phyloP scores from a whole-genome alignment of 1,140 invertebrate species.

The Holcopasites calliopsidis region DNA sequence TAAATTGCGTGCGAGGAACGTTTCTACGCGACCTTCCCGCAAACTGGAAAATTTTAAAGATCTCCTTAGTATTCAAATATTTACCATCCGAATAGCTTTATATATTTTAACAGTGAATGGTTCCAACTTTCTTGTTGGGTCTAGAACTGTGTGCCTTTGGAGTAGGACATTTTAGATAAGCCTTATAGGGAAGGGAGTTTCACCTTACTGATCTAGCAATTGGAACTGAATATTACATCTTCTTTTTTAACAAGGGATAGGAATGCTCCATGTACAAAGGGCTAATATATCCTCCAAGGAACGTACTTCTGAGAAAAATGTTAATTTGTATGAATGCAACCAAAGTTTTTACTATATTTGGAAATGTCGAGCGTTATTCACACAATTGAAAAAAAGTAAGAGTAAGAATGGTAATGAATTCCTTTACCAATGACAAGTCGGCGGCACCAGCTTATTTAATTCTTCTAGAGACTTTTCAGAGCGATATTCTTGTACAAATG shows the following conservation, averaged over 20 bases:
- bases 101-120: background rate
- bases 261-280: conserved; percentile 34
- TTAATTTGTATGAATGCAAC: conserved; percentile 34
- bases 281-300: conserved; percentile 43
- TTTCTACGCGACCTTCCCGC: conserved; percentile 92
- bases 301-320: conserved; percentile 40
- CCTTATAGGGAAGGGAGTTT: conserved; percentile 36
- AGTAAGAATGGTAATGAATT: conserved; percentile 23
- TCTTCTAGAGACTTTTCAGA: conserved; percentile 99
- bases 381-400: background rate
- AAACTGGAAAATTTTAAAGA: conserved; percentile 81
- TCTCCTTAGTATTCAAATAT: conserved; percentile 13
- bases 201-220: conserved; percentile 37
- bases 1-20: conserved; percentile 95
- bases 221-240: conserved; percentile 45
- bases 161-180: background rate
- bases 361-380: too few relatives aligned
- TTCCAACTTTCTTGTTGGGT: conserved; percentile 2
- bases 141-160: background rate
- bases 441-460: conserved; percentile 98
- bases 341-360: background rate
- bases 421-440: conserved; percentile 90
- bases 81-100: background rate
- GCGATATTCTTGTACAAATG: conserved; percentile 99
- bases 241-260: conserved; percentile 46